Base-by-base conservation (phyloP, 2,888 invertebrate genomes). In the Philonicus albiceps region DNA sequence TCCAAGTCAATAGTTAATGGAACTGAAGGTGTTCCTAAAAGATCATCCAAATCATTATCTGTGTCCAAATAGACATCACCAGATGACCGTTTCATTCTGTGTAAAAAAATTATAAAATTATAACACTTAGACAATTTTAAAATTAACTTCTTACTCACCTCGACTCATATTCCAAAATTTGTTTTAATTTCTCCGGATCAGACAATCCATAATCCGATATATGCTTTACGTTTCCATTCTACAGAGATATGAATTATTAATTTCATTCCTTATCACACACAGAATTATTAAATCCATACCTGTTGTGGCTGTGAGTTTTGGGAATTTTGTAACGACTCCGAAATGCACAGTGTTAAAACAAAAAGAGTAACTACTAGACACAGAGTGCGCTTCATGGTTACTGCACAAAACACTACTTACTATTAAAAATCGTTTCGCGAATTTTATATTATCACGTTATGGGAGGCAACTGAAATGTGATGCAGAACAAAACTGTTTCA, bases 31-130 rank as follows among this genome's bases (percentile, higher is more conserved):
- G 53, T 22, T 40, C 30, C 37, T 13, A 76, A 37, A 27, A 86
- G 27, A 16, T 86, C 86, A 40, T 86, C 86, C 16, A 75, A 19
- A 4, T 55, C 55, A 19, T 74, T 75, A 16, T 86, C 86, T 6
- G 30, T 31, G 2, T 86, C 86, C 22, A 76, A 16, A 6, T 53
- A 64, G 27, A 76, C 53, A 72, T 84, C 84, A 13, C 37, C 72
- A 0, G 84, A 84, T 27, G 86, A 76, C 11, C 86, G 86, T 64
- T 86, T 86, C 16, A n/a, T 19, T 76, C 86, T 86, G 34, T 6
- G 34, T 22, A 75, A 76, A 76, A 55, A 13, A 64, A 31, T 27
- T 16, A 43, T 40, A 43, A 40, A 16, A 31, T 74, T 19, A 4
- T 53, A 34, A 53, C 19, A 31, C 16, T 40, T 40, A 7, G 13